Evolutionary conservation across 2,113 vertebrate species (phyloP), one percentile per base, ranked within the genome.

Genomic region (Pelecanoides urinatrix): DNA sequence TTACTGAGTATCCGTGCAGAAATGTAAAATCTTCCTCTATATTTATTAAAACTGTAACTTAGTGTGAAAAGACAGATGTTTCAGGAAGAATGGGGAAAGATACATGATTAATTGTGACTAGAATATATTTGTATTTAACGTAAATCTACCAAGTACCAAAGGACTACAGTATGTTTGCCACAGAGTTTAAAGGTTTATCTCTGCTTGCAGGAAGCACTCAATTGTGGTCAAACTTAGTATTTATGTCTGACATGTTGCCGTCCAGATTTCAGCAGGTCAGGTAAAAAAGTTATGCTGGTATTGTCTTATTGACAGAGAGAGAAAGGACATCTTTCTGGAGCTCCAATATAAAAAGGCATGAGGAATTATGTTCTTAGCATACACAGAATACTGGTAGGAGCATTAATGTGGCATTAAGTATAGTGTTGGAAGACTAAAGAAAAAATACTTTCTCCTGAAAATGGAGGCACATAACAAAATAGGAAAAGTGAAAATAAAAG

Each of bases 31-130:
- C 62, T 95, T 81, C 15, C 32, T 80, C 67, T 88, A 9, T 62
- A 78, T 49, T 95, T 94, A 82, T 91, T 96, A 90, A 95, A 95
- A 66, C 77, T 44, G 40, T 67, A 73, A 56, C 32, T 96, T 81
- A 76, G n/a, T 93, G 52, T 66, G 62, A 96, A 86, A 85, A 90
- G n/a, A 85, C 23, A 91, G 74, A 13, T n/a, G 40, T 87, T 95
- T 92, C 20, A n/a, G 90, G 74, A 65, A 86, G 58, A 92, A 63
- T 70, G 56, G 56, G 32, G 40, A 77, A 63, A 92, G 71, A 86
- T 53, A 65, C 11, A 12, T 84, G 23, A 70, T 20, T 82, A 67
- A 93, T 65, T 84, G n/a, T 63, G 47, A 82, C 38, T 70, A 70
- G 68, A 61, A 67, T 72, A 49, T 61, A 84, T 87, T 38, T 93